Percentiles rank a stretch among this genome's conserved stretches.
phyloP scores from a whole-genome alignment of 2,888 invertebrate species.

The Epirrita christyi region DNA sequence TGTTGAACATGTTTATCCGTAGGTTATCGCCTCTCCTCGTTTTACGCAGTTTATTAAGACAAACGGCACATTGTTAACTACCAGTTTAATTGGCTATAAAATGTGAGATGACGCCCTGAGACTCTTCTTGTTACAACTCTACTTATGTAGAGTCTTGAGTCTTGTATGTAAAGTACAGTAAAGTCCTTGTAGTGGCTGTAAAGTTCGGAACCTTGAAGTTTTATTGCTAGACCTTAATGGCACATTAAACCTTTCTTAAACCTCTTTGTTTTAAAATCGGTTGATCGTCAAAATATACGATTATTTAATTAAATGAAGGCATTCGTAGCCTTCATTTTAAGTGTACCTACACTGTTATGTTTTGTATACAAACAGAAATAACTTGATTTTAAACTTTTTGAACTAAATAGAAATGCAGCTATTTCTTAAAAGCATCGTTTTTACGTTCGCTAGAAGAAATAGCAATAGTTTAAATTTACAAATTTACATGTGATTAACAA shows the following conservation, averaged over 20 bases:
- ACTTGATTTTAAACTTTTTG: no score
- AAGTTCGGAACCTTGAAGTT: conserved; percentile 18
- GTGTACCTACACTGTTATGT: no score
- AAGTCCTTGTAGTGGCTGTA: conserved; percentile 14
- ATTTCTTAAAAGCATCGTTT: no score
- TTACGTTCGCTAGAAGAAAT: no score
- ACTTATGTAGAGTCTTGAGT: conserved; percentile 17
- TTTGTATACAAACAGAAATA: no score
- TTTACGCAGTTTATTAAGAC: conserved; percentile 68
- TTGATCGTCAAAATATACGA: no score
- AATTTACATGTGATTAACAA: no score
- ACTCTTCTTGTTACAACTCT: conserved; percentile 28
- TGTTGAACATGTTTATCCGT: conserved; percentile 49
- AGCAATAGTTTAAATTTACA: no score
- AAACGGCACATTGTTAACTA: conserved; percentile 62
- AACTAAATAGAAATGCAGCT: no score
- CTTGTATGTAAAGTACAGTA: conserved; percentile 8
- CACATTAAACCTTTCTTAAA: background rate
- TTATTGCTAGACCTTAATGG: background rate
- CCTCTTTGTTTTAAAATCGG: no score
- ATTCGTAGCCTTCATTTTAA: no score
- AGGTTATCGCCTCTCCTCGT: conserved; percentile 51
- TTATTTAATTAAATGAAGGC: no score
- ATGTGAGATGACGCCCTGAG: conserved; percentile 55
- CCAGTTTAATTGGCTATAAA: conserved; percentile 67